A percentile compares a stretch with the other conserved stretches of the same genome.
These are phyloP conservation scores for Botia almorhae DNA, from an alignment of 2,797 vertebrate species.

Conservation along the genomic window DNA sequence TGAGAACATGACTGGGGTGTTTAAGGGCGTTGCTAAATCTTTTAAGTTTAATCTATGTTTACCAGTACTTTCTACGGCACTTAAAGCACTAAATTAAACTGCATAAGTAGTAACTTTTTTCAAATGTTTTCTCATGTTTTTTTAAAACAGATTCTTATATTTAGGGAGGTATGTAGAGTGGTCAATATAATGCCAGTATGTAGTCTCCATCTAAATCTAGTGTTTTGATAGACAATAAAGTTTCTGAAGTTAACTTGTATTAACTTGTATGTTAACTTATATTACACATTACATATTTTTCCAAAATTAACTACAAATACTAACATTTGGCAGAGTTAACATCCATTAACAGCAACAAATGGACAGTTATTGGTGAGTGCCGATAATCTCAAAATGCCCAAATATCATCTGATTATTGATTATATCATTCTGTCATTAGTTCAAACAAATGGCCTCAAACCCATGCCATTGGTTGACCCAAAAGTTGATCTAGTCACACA, in stretches of 20 bases:
- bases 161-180: not conserved
- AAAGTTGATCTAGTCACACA: not conserved
- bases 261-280: too few relatives aligned
- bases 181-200: too few relatives aligned
- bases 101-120: not conserved
- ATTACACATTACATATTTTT: too few relatives aligned
- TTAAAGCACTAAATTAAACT: not conserved
- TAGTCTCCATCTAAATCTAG: not conserved
- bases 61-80: not conserved
- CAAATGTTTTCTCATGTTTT: not conserved
- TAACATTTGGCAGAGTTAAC: too few relatives aligned
- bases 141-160: not conserved
- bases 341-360: too few relatives aligned
- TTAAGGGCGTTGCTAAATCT: conserved; percentile 34
- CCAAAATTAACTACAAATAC: too few relatives aligned
- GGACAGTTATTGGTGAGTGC: too few relatives aligned
- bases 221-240: too few relatives aligned
- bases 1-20: conserved; percentile 22
- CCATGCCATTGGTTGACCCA: not conserved
- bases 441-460: not conserved
- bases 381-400: too few relatives aligned
- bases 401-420: too few relatives aligned
- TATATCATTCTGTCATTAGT: not conserved
- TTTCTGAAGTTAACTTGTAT: too few relatives aligned
- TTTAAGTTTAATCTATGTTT: conserved; percentile 24